These are phyloP conservation scores for Ethmia dodecea DNA, from an alignment of 2,888 invertebrate species.

Conservation along the genomic window DNA sequence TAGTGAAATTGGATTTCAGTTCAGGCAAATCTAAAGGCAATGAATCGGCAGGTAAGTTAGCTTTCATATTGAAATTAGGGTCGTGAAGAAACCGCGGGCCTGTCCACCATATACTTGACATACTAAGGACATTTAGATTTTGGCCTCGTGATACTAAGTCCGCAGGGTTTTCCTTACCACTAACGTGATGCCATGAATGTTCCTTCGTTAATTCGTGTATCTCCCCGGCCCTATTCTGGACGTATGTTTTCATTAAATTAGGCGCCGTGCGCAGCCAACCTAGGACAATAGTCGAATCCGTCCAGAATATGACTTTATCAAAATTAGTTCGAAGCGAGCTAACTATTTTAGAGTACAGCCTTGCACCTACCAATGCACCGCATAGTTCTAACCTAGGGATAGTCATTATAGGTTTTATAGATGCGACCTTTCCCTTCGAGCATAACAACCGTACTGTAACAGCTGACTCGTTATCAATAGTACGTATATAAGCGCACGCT, in stretches of 20 bases:
- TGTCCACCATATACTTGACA: conserved; percentile 21
- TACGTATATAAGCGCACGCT: conserved; percentile 18
- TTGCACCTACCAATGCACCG: not conserved
- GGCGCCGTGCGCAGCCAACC: conserved; percentile 21
- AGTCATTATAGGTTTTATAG: conserved; percentile 23
- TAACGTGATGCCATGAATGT: conserved; percentile 11
- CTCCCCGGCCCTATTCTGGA: conserved; percentile 20
- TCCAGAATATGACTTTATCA: not conserved
- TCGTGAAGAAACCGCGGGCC: conserved; percentile 14
- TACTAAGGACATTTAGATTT: conserved; percentile 7
- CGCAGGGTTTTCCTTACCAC: not conserved
- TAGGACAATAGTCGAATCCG: too few species aligned
- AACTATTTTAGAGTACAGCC: not conserved
- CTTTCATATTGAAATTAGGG: not conserved
- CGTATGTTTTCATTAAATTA: conserved; percentile 19
- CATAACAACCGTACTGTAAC: conserved; percentile 17
- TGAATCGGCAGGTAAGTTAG: not conserved
- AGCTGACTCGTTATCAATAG: conserved; percentile 1
- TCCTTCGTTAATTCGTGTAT: conserved; percentile 19
- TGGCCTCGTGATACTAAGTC: conserved; percentile 18
- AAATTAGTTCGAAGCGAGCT: not conserved
- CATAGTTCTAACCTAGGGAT: conserved; percentile 1
- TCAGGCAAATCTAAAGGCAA: conserved; percentile 4
- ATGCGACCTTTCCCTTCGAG: conserved; percentile 25
- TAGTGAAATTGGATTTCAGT: conserved; percentile 1